Conservation (phyloP, 2,888 invertebrate genomes). For the Cephus spinipes region DNA sequence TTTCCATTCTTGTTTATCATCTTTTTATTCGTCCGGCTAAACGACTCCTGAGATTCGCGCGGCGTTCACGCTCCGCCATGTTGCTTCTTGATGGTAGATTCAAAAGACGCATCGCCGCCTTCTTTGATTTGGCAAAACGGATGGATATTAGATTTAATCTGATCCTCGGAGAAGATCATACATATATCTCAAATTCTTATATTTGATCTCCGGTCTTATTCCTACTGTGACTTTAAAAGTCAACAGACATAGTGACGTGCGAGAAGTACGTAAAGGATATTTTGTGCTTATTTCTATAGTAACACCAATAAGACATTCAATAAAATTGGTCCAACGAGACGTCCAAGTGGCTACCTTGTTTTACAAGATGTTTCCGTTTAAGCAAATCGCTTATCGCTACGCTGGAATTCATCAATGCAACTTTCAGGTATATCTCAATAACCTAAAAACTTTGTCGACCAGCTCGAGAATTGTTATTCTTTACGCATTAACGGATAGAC, state of each 20-base stretch:
- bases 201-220: neutral
- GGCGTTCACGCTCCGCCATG: neutral
- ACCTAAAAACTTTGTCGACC: neutral
- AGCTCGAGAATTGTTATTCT: neutral
- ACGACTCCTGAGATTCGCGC: neutral
- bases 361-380: neutral
- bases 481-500: conserved; percentile 24
- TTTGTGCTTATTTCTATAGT: conserved; percentile 26
- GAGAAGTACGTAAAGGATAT: conserved; percentile 8
- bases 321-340: conserved; percentile 37
- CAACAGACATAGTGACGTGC: conserved; percentile 8
- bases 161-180: neutral
- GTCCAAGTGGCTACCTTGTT: neutral
- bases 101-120: neutral
- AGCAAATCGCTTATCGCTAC: neutral
- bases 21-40: neutral
- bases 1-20: neutral
- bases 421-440: neutral
- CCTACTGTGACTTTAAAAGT: neutral
- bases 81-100: neutral
- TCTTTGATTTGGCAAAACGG: neutral
- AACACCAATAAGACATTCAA: conserved; percentile 28
- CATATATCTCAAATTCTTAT: neutral
- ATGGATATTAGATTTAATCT: neutral
- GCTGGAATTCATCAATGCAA: neutral